Percentiles rank a stretch among this genome's conserved stretches.
Conservation (phyloP, 2,888 invertebrate species). For the Xestia c-nigrum region DNA sequence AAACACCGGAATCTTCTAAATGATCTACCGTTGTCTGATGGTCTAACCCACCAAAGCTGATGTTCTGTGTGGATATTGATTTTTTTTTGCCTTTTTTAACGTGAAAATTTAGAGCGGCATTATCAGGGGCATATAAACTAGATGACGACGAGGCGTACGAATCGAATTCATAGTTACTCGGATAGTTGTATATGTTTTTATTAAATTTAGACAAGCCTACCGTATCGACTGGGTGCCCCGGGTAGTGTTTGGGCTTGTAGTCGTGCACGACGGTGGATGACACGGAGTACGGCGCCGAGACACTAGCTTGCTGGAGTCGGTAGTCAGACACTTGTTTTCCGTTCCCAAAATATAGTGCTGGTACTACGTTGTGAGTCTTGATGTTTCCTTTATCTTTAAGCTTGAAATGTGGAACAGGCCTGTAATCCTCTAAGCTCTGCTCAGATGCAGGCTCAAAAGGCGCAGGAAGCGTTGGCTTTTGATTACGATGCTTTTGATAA, state of each 20-base stretch:
- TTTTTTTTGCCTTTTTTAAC: constrained; percentile 81
- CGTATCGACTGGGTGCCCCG: constrained; percentile 65
- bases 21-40: constrained; percentile 83
- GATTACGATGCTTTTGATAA: constrained; percentile 74
- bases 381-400: constrained; percentile 76
- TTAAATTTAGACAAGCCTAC: constrained; percentile 75
- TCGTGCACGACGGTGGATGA: constrained; percentile 85
- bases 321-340: constrained; percentile 77
- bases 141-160: constrained; percentile 83
- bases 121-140: constrained; percentile 76
- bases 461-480: constrained; percentile 72
- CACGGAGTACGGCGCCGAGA: constrained; percentile 80
- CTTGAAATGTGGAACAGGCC: constrained; percentile 78
- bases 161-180: constrained; percentile 83
- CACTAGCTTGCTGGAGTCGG: constrained; percentile 75
- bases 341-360: constrained; percentile 72
- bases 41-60: constrained; percentile 84
- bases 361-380: constrained; percentile 73
- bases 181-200: constrained; percentile 78
- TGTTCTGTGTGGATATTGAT: constrained; percentile 86
- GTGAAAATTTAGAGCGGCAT: constrained; percentile 66
- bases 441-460: constrained; percentile 70
- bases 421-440: constrained; percentile 75
- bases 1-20: constrained; percentile 74
- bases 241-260: constrained; percentile 79